Evolutionary conservation across 1,140 invertebrate genomes (phyloP), one percentile per base, ranked within the genome.

Genomic region (Aphelinus certus): DNA sequence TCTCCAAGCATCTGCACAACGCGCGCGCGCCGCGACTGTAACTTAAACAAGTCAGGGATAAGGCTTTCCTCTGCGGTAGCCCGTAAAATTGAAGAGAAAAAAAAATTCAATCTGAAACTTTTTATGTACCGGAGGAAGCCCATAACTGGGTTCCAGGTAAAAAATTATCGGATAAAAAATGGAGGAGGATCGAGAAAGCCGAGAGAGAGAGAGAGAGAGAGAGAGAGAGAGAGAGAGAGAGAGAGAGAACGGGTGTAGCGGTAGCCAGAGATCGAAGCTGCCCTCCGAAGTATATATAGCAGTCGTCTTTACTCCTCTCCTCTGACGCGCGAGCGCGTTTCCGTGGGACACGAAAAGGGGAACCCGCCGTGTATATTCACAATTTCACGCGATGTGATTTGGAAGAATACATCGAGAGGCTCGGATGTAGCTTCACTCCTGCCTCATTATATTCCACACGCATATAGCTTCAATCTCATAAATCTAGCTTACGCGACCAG

Each of bases 371-470:
- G 26, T 26, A 26, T 26, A 76, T 71, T 61, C 71, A 72, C 73
- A 67, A 57, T 60, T 53, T 78, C 56, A 10, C 51, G 60, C 72
- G 26, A 26, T 26, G 81, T 81, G 67, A 68, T 79, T 82, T 79
- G 80, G 80, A 75, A 76, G 82, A 82, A 81, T 79, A 75, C 75
- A 71, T 83, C 83, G 83, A 84, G 83, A 83, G 79, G 83, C 83
- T 78, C 82, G 83, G 78, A 81, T 82, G 83, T 43, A 42, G 42
- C 64, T 73, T 70, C 78, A 75, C 75, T 77, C 79, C 75, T 75
- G 71, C 77, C 72, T 77, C 79, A 82, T 85, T 84, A 84, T 26
- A 26, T 26, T 26, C 26, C 26, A 26, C 26, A 26, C 26, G 26
- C 26, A 26, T 26, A 26, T 26, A 26, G 26, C 26, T 26, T 26